phyloP scores from a whole-genome alignment of 2,113 vertebrate species.

The Hipposideros armiger region DNA sequence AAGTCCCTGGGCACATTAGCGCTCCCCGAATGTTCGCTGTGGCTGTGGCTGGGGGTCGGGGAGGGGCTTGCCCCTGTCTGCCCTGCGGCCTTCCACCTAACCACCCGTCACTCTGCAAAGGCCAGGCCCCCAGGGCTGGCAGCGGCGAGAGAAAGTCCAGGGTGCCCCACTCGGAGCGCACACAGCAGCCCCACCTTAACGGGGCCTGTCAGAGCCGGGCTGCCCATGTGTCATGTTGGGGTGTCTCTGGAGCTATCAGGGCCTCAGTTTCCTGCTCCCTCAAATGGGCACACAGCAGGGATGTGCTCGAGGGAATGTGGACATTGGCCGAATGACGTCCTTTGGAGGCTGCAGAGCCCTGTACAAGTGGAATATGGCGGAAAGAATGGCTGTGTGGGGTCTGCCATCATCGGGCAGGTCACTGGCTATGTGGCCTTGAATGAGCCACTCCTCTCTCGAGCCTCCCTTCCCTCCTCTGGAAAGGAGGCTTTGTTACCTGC shows the following conservation, averaged over 20 bases:
- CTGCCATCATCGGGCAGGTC: no score
- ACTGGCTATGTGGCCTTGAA: no score
- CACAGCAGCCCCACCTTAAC: neutral
- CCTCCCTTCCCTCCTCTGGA: neutral
- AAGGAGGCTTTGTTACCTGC: neutral
- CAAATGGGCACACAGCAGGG: accelerated
- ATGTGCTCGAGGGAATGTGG: neutral
- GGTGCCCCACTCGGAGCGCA: neutral
- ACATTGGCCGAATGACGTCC: neutral
- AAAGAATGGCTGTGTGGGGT: neutral
- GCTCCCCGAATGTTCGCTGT: no score
- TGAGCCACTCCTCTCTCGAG: neutral
- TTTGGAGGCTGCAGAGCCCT: neutral
- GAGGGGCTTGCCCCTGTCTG: neutral
- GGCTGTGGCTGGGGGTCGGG: no score
- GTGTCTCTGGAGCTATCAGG: neutral
- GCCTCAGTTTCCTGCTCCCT: neutral
- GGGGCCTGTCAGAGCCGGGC: neutral
- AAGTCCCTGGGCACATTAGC: neutral
- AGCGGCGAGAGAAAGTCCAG: neutral
- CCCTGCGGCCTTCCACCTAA: no score
- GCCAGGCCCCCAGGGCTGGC: neutral
- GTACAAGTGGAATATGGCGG: neutral
- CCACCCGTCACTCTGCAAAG: neutral
- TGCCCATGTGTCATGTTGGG: accelerated